Conservation (phyloP, 2,113 vertebrate species). For the Turnix velox region DNA sequence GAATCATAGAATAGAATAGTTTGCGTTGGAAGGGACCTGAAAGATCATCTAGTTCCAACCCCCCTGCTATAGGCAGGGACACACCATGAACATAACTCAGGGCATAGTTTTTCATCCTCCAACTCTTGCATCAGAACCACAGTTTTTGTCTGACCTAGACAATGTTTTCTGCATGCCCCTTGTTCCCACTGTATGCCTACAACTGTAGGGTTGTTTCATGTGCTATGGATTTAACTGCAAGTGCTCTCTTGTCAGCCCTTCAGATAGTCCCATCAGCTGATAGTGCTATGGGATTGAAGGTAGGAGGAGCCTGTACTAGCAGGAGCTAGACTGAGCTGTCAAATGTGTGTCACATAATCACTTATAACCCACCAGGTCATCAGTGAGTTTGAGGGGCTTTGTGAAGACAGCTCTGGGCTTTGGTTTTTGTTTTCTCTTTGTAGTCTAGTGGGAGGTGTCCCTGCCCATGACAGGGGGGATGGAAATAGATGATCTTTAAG, state of each 20-base stretch:
- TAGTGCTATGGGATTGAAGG: background rate
- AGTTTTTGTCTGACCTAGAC: background rate
- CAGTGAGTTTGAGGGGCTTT: background rate
- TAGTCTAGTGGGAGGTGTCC: no score
- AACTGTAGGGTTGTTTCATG: accelerated
- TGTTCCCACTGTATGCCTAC: background rate
- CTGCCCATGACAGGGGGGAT: no score
- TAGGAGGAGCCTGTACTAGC: background rate
- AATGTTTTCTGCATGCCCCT: background rate
- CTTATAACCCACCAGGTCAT: accelerated
- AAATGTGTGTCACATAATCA: background rate
- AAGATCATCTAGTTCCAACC: no score
- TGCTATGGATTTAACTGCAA: background rate
- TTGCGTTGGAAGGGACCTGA: no score
- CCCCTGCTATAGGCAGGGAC: no score
- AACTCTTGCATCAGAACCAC: background rate
- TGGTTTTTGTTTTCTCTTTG: background rate
- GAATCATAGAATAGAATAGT: no score
- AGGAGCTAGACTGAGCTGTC: background rate
- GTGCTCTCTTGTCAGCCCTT: background rate
- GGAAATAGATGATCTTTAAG: no score
- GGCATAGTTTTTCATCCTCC: background rate
- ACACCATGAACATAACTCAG: background rate
- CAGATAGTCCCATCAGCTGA: background rate
- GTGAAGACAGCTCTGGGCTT: background rate